Evolutionary conservation across 2,797 vertebrate genomes (phyloP), one percentile per base, ranked within the genome.

Genomic region (Myripristis jacobus): DNA sequence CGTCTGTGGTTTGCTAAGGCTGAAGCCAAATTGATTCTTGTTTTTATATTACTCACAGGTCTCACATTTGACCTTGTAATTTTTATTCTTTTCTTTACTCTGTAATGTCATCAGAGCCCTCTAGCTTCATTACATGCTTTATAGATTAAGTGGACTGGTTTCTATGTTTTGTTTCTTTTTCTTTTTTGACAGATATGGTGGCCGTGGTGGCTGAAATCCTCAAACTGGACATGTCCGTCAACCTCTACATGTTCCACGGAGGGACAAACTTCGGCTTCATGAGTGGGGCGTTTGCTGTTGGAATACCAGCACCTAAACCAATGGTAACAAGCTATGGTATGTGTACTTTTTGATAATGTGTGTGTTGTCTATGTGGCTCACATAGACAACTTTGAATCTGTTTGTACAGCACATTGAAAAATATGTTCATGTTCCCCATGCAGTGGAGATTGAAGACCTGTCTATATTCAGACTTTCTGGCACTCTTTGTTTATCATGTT

Each of bases 251-350:
- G 96, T 97, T 97, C 87, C 96, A 98, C 0, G 96, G 96, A 44
- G 96, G 96, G 64, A 97, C 96, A 48, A 97, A 97, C 88, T 98
- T 98, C 15, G 96, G 96, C 52, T 97, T 97, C 88, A 95, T 96
- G 89, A 96, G 54, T 0, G 96, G 96, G 10, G 95, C 95, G 0
- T 48, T 94, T 66, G 92, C 94, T 0, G 43, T 77, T 10, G 81
- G 69, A 54, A 41, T 81, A 1, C 75, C 67, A 0, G 22, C 58
- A 1, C 78, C 85, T 13, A 86, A 83, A 66, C 66, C 86, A 4
- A 91, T 91, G 83, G 76, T 93, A 3, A 92, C 90, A 3, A 92
- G 83, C 66, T 93, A 90, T 2, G 90, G 89, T 91, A 87, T 1
- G 88, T 86, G 29, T 15, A 2, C 38, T 36, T 43, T 21, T 29